Base-by-base conservation (phyloP, 2,797 vertebrate genomes). In the Erpetoichthys calabaricus region DNA sequence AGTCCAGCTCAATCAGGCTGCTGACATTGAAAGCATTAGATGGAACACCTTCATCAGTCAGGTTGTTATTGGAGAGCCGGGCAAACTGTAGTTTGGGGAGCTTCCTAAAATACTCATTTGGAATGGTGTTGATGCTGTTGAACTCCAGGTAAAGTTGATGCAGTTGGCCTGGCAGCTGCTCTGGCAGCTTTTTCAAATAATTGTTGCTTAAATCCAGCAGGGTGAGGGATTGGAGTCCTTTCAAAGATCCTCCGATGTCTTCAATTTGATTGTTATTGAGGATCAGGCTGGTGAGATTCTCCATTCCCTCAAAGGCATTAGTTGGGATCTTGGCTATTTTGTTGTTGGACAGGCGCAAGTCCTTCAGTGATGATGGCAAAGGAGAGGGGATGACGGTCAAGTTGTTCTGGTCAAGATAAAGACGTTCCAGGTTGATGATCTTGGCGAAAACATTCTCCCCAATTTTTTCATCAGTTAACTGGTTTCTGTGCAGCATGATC, bases 401-500 rank as follows among this genome's bases (percentile, higher is more conserved):
- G 69, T 92, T 91, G 77, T 99, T 99, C 77, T 95, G 85, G 55
- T 91, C 89, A 58, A 99, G 70, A 74, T 97, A 98, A 8, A 98
- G 67, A 62, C 91, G 87, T 71, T 98, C 83, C 59, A 99, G 66
- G 46, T 57, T 70, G 51, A 56, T 69, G 73, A 97, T 67, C 71
- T 87, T 90, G 64, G 85, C 76, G 50, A 99, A 97, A 42, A 86
- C 81, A 78, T 72, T 86, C 53, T 58, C 79, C 47, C 88, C 89
- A 64, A 99, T 70, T 60, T 73, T 83, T 1, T 87, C 87, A 0
- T 85, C 90, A 57, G 73, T 67, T 65, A 99, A 85, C 70, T 87
- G 86, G 69, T 98, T 99, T 73, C 89, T 72, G 4, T 98, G 91
- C 69, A 99, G 71, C 25, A 94, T 90, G 3, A 98, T 69, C 94